A percentile compares a stretch with the other conserved stretches of the same genome.
These are phyloP conservation scores for Phycodurus eques DNA, from an alignment of 2,113 vertebrate species.

Conservation along the genomic window DNA sequence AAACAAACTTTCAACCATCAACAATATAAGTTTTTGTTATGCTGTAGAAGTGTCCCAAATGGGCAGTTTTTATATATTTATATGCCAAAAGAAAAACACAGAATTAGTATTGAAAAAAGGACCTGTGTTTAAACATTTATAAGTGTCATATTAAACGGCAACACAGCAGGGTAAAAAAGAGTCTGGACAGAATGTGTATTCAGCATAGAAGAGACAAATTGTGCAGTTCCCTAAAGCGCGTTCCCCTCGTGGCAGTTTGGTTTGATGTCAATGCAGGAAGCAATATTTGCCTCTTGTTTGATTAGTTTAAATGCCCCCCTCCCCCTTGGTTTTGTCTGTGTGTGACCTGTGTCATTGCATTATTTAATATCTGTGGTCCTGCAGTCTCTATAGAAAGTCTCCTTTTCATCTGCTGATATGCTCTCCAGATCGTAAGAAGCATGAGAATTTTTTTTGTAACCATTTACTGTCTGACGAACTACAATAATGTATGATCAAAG, in stretches of 20 bases:
- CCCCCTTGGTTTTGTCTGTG: background rate
- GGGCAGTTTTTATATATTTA: too few species aligned
- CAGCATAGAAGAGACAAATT: background rate
- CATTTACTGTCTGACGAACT: too few species aligned
- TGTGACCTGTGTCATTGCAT: background rate
- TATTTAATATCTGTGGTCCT: background rate
- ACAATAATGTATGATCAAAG: too few species aligned
- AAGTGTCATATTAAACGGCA: too few species aligned
- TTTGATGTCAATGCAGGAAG: background rate
- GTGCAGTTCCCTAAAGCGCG: background rate
- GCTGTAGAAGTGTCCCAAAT: too few species aligned
- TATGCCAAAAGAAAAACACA: too few species aligned
- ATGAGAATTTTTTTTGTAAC: too few species aligned
- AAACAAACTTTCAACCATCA: too few species aligned
- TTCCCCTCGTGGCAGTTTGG: background rate
- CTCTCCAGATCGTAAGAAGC: background rate
- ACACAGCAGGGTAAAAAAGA: background rate
- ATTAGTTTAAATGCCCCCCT: background rate
- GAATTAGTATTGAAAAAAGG: background rate
- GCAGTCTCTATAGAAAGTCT: too few species aligned
- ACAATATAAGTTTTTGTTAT: too few species aligned
- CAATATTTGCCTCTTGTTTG: background rate
- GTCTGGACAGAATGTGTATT: background rate
- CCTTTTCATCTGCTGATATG: background rate
- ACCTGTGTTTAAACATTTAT: background rate